phyloP scores from a whole-genome alignment of 30 jellyfish, hydroid and myxozoan species.

The Aurelia sp. region DNA sequence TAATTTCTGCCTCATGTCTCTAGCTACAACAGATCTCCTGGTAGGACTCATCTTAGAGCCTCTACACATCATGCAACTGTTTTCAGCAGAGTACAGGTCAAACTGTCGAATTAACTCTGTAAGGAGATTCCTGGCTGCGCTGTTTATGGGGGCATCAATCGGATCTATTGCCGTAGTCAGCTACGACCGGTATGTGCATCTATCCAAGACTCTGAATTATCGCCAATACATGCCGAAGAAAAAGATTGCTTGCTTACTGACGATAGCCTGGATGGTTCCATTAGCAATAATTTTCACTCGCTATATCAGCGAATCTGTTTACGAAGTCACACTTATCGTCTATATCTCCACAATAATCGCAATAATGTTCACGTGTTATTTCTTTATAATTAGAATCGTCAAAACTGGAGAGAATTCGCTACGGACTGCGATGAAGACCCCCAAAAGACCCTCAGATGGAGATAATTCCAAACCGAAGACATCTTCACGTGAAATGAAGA shows the following conservation, averaged over 20 bases:
- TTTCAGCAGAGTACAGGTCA: constrained; percentile 6
- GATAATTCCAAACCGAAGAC: neutral
- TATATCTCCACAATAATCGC: neutral
- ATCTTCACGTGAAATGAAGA: neutral
- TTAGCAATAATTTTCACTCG: neutral
- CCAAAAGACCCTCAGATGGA: neutral
- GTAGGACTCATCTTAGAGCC: constrained; percentile 61
- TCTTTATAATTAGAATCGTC: neutral
- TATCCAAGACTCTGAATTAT: constrained; percentile 40
- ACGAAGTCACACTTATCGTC: neutral
- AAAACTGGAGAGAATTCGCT: neutral
- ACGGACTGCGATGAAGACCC: neutral
- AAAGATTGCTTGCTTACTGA: constrained; percentile 10
- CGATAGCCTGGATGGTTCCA: constrained; percentile 61
- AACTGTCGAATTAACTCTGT: constrained; percentile 13
- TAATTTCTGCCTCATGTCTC: constrained; percentile 34
- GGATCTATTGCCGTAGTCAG: constrained; percentile 53
- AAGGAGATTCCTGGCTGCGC: constrained; percentile 33
- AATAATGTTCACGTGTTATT: constrained; percentile 4
- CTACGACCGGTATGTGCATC: constrained; percentile 62
- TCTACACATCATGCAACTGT: constrained; percentile 25
- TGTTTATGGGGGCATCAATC: constrained; percentile 71
- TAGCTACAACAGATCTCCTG: constrained; percentile 66
- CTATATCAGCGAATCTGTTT: neutral
- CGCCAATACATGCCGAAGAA: constrained; percentile 42